Evolutionary conservation across 2,888 invertebrate species (phyloP).

Genomic region (Mycogona germanica): DNA sequence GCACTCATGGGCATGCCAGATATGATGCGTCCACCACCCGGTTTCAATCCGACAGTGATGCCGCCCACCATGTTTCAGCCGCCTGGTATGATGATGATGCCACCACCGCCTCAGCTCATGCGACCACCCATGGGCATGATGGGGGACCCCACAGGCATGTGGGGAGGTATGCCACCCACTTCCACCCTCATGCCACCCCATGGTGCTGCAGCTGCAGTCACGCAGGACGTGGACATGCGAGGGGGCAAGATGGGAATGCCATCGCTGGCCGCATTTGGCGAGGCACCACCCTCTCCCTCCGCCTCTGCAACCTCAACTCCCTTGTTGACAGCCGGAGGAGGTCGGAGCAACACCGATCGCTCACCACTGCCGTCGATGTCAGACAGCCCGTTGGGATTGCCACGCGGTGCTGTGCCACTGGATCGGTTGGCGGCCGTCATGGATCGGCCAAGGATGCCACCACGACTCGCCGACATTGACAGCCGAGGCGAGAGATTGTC

Average conservation of each 20-base stretch:
- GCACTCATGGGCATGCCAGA: slow-evolving; percentile 2
- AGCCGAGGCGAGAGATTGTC: too few species aligned
- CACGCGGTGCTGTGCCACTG: too few species aligned
- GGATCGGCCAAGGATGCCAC: too few species aligned
- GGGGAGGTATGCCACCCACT: neutral
- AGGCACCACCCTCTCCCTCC: neutral
- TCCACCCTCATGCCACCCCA: neutral
- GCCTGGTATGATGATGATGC: slow-evolving; percentile 4
- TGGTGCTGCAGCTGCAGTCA: neutral
- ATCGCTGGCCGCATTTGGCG: neutral
- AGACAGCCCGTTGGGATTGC: too few species aligned
- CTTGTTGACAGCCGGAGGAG: too few species aligned
- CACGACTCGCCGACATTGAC: too few species aligned
- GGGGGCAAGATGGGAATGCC: neutral
- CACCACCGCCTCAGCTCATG: neutral
- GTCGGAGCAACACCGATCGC: too few species aligned
- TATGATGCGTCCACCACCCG: neutral
- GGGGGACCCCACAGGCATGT: neutral
- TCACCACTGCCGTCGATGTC: too few species aligned
- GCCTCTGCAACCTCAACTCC: too few species aligned
- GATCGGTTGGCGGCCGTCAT: too few species aligned
- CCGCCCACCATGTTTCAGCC: slow-evolving; percentile 9
- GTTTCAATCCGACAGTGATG: neutral
- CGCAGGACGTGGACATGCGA: slow-evolving; percentile 8
- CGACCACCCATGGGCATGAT: neutral